These are phyloP conservation scores for Symphodus melops DNA, from an alignment of 2,113 vertebrate genomes.

Conservation along the genomic window DNA sequence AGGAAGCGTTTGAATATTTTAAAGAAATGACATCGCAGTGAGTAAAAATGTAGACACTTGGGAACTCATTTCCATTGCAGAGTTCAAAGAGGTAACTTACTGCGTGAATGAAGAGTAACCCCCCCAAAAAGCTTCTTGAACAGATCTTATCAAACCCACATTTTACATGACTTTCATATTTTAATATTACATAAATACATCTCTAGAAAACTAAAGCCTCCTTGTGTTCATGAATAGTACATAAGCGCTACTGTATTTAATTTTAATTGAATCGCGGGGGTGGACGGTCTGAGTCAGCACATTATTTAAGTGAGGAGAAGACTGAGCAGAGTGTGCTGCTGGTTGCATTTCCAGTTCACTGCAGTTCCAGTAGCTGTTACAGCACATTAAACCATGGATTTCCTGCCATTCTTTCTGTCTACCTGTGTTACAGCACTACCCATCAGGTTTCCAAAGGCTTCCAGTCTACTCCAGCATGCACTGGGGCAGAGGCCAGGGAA, in stretches of 20 bases:
- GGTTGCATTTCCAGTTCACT: constrained; percentile 9
- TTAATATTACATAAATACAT: constrained; percentile 41
- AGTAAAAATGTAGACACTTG: not conserved
- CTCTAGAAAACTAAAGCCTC: constrained; percentile 31
- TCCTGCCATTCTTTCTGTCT: not conserved
- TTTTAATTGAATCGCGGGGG: constrained; percentile 43
- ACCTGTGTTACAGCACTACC: not conserved
- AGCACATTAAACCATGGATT: not conserved
- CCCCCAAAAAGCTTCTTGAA: not conserved
- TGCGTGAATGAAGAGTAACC: not conserved
- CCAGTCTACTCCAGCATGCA: constrained; percentile 9
- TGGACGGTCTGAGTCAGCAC: constrained; percentile 47
- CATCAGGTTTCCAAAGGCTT: not conserved
- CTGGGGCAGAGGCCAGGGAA: constrained; percentile 3
- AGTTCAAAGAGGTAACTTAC: constrained; percentile 1
- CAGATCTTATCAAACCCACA: not conserved
- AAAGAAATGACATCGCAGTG: no score
- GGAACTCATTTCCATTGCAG: not conserved
- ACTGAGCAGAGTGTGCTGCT: constrained; percentile 9
- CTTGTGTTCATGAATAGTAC: constrained; percentile 41
- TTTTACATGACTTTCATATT: constrained; percentile 18
- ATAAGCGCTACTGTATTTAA: constrained; percentile 47
- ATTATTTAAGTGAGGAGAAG: constrained; percentile 24
- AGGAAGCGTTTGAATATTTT: not conserved
- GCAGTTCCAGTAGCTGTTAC: not conserved